These are phyloP conservation scores for Hesperophylax magnus DNA, from an alignment of 1,140 invertebrate genomes.

Conservation along the genomic window DNA sequence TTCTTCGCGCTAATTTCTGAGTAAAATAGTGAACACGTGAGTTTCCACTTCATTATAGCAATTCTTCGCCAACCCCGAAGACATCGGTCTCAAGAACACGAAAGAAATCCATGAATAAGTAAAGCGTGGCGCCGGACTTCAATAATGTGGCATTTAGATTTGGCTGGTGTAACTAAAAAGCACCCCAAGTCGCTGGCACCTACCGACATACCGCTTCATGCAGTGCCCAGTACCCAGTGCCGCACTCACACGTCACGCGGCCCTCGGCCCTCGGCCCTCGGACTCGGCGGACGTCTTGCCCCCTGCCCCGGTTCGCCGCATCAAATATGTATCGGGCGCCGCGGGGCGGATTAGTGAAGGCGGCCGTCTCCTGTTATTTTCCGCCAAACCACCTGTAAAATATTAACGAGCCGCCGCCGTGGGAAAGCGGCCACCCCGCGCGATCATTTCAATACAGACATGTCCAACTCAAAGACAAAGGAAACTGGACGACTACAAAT, in stretches of 20 bases:
- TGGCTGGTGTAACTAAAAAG: too few relatives aligned
- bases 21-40: too few relatives aligned
- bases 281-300: neutral
- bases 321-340: slow-evolving; percentile 7
- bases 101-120: too few relatives aligned
- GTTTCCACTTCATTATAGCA: too few relatives aligned
- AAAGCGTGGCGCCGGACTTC: too few relatives aligned
- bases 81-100: too few relatives aligned
- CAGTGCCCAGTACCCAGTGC: neutral
- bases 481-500: too few relatives aligned
- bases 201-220: neutral
- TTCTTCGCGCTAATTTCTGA: too few relatives aligned
- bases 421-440: slow-evolving; percentile 7
- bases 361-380: slow-evolving; percentile 30
- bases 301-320: neutral
- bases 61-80: too few relatives aligned
- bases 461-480: neutral
- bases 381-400: slow-evolving; percentile 30
- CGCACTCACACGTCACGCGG: neutral
- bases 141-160: too few relatives aligned
- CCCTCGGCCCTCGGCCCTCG: neutral
- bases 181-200: too few relatives aligned
- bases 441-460: neutral
- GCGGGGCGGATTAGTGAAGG: slow-evolving; percentile 8
- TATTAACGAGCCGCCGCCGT: slow-evolving; percentile 25